These are phyloP conservation scores for Phyllotreta striolata DNA, from an alignment of 2,888 invertebrate species.

Conservation along the genomic window DNA sequence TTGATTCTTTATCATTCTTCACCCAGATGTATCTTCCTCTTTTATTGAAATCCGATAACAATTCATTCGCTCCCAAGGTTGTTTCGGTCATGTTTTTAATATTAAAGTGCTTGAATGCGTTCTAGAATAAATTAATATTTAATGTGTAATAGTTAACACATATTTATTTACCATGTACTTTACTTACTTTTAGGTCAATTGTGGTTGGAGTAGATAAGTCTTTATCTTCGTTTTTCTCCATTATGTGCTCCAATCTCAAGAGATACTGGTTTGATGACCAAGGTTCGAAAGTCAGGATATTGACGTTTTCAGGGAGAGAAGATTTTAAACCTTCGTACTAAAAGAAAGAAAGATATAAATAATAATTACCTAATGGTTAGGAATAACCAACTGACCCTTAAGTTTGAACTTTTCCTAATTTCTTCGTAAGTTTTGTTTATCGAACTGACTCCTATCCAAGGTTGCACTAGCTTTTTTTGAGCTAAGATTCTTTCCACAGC, in stretches of 20 bases:
- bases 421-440: constrained; percentile 15
- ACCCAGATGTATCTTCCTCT: constrained; percentile 50
- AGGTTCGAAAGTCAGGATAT: constrained; percentile 80
- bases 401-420: neutral
- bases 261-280: constrained; percentile 63
- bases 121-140: constrained; percentile 52
- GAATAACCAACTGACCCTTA: constrained; percentile 10
- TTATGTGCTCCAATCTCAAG: constrained; percentile 72
- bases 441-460: constrained; percentile 59
- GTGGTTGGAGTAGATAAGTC: constrained; percentile 17
- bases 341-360: constrained; percentile 31
- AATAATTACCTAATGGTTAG: neutral
- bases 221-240: constrained; percentile 40
- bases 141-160: constrained; percentile 52
- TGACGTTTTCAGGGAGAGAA: constrained; percentile 72
- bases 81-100: constrained; percentile 70
- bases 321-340: constrained; percentile 60
- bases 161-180: neutral
- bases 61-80: constrained; percentile 73
- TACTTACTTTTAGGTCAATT: constrained; percentile 53
- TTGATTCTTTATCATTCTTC: constrained; percentile 50
- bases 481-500: constrained; percentile 62
- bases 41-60: constrained; percentile 62
- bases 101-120: constrained; percentile 67
- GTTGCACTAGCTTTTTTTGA: constrained; percentile 65